Evolutionary conservation across 2,113 vertebrate genomes (phyloP), one percentile per base, ranked within the genome.

Genomic region (Aldabrachelys gigantea): DNA sequence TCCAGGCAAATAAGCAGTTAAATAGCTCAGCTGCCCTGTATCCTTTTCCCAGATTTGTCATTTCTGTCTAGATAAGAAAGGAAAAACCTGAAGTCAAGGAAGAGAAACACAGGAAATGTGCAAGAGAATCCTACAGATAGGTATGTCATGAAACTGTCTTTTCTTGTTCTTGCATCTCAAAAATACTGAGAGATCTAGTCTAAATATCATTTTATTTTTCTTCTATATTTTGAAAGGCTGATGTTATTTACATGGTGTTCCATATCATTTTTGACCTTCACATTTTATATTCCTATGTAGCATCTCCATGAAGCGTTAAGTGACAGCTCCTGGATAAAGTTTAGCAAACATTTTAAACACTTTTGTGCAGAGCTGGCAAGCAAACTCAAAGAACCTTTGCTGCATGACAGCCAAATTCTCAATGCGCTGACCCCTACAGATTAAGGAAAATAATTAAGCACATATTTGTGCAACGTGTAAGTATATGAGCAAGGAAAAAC

Each of bases 1-100:
- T 85, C 80, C 69, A 91, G 41, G 57, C 50, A 97, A 96, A 94
- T 19, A 95, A 8, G 9, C 13, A 54, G 10, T 75, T 95, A 95
- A 65, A 25, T 47, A 85, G 41, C 38, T 91, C 92, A 97, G 80
- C 5, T 86, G n/a, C 10, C 22, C 44, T 84, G 79, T 79, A 75
- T 44, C 35, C 54, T 82, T 92, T 31, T 80, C 13, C 75, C 38
- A 92, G 54, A 80, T 84, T 85, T 10, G 72, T 81, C 50, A 78
- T 31, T 88, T 72, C 52, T 81, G 47, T 52, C 17, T 88, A 94
- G 79, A 90, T 79, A 89, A 11, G 6, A 87, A 90, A 87, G 17
- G 3, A 62, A 80, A 97, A 81, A 94, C 80, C 6, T 35, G 8
- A 89, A 95, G 80, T 87, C 10, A 82, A 5, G 24, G 3, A 54